Conservation (phyloP, 2,888 invertebrate genomes). For the Seira musarum region DNA sequence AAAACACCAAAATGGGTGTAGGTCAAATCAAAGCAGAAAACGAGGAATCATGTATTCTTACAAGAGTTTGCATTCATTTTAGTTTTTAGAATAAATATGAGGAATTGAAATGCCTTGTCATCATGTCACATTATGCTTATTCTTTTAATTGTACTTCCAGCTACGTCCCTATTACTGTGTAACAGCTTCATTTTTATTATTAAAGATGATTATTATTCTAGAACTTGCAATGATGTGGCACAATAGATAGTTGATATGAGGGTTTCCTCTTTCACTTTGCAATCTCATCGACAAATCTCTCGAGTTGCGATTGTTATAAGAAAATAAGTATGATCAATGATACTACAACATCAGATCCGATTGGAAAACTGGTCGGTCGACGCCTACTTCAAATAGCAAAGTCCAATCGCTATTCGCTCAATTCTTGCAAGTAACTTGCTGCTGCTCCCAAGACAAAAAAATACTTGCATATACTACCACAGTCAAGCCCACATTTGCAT, state of each 20-base stretch:
- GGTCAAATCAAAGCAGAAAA: neutral
- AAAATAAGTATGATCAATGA: slow-evolving; percentile 29
- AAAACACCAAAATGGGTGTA: no score
- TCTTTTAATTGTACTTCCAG: neutral
- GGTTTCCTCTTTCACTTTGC: neutral
- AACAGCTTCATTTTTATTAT: neutral
- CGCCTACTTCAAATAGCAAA: slow-evolving; percentile 52
- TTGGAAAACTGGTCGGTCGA: slow-evolving; percentile 53
- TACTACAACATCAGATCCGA: slow-evolving; percentile 30
- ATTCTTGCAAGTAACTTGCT: slow-evolving; percentile 17
- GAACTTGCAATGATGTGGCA: no score
- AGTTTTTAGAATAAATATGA: no score
- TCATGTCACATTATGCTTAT: no score
- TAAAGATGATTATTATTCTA: no score
- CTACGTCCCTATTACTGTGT: neutral
- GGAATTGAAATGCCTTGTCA: no score
- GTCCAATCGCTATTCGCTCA: slow-evolving; percentile 47
- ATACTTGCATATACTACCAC: slow-evolving; percentile 28
- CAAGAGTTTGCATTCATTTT: slow-evolving; percentile 12
- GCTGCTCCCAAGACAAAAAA: slow-evolving; percentile 15
- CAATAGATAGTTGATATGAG: no score
- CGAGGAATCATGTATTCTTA: slow-evolving; percentile 8
- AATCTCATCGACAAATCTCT: neutral
- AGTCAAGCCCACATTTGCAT: no score
- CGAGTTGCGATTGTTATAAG: neutral